Conservation (phyloP, 23 tunicate genomes). For the Ciona savignyi region DNA sequence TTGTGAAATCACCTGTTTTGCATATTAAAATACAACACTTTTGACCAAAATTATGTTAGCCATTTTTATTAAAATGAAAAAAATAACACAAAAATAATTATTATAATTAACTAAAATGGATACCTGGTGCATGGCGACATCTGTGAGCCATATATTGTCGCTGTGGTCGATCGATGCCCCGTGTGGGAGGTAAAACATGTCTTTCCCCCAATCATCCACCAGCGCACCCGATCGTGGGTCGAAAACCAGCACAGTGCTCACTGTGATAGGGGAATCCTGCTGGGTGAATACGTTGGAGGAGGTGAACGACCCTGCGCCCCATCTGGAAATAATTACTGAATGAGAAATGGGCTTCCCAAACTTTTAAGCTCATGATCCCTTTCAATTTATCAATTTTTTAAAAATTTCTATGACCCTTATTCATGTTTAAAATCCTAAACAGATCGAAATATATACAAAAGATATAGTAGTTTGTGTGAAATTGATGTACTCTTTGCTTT, state of each 20-base stretch:
- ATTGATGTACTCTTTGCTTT: no score
- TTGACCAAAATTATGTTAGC: no score
- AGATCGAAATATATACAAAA: no score
- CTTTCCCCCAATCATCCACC: conserved; percentile 49
- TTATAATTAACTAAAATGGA: neutral
- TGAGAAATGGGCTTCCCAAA: neutral
- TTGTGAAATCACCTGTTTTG: no score
- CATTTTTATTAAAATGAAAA: no score
- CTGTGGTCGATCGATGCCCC: conserved; percentile 58
- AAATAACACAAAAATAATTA: conserved; percentile 1
- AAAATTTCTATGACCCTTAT: neutral
- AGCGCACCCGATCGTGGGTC: conserved; percentile 26
- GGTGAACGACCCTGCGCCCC: conserved; percentile 41
- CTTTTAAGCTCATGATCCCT: neutral
- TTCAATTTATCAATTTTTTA: no score
- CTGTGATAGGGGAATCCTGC: conserved; percentile 34
- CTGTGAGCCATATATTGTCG: conserved; percentile 79
- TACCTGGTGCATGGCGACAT: conserved; percentile 94
- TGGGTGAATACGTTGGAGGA: conserved; percentile 26
- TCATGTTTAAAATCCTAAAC: neutral
- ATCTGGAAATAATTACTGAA: conserved; percentile 16
- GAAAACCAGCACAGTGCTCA: conserved; percentile 22
- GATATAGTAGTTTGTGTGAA: no score
- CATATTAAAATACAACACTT: no score
- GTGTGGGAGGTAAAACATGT: conserved; percentile 87